Base-by-base conservation (phyloP, 1,140 invertebrate genomes). In the Pseudomyrmex dendroicus region DNA sequence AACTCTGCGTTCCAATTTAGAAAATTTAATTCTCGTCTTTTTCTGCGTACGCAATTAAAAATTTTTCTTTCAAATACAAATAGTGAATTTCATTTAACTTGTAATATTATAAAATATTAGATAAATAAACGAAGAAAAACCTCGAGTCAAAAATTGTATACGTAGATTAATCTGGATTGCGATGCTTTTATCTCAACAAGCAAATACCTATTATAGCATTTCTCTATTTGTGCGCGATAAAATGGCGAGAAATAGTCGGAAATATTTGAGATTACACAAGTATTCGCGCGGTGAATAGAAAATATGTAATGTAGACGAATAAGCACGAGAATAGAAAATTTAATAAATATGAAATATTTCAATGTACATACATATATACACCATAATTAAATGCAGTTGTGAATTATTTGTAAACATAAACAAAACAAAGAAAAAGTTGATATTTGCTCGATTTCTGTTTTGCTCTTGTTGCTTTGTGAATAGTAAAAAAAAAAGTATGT, bases 401-500 rank as follows among this genome's bases (percentile, higher is more conserved):
- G 12, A 44, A 15, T 70, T 70, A 59, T 20, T 57, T 48, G 15
- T 57, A 67, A 78, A 48, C n/a, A 74, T 59, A 74, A 63, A 56
- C 17, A 67, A 67, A 67, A 50, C 17, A 59, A 48, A 35, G 4
- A 35, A 35, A 5, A 35, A 35, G 5, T 35, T 7, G 35, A 7
- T 7, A 35, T 7, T 5, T 35, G 35, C 5, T 35, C 64, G 20
- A 48, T 78, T 17, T 5, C 10, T 50, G 48, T 3, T 5, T 35
- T 9, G 10, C 8, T 10, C 68, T 78, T 15, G 20, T 78, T 35
- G 59, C 50, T 78, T 59, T 59, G 52, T 54, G 20, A 68, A 70
- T 50, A 78, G 59, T 44, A 78, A 57, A 52, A 70, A 78, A 35
- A 10, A 77, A 77, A 25, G 2, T 35, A 7, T 59, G 54, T 70